Evolutionary conservation across 1,140 invertebrate genomes (phyloP), one percentile per base, ranked within the genome.

Genomic region (Nephila pilipes): DNA sequence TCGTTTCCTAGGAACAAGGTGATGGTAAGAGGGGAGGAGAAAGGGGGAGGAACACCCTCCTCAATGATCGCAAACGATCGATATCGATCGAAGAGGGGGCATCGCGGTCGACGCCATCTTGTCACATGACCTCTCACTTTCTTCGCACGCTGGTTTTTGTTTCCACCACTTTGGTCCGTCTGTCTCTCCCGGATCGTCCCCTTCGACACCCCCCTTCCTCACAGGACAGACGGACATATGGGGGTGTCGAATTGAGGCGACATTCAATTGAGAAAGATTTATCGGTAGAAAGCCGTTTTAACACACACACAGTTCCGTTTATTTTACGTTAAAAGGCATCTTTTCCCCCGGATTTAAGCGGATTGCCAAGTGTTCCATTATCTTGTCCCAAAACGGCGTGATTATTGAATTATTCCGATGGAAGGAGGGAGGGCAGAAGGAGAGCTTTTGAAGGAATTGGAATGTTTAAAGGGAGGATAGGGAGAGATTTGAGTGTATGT

Each of bases 121-220:
- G 90, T 92, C 90, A 85, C 81, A n/a, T 85, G 80, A 85, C 90
- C 90, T 85, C 90, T 92, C 79, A 92, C 90, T 92, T 85, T 92
- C 90, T 92, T 69, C 60, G 55, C 36, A 29, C 58, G 29, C 25
- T 25, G 65, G 32, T 91, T 83, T 91, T 92, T 69, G 80, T 85
- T 54, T 83, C 46, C 69, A 75, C 69, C 69, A 36, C 69, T 75
- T 75, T 75, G 69, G 69, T 75, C 69, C 69, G 69, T 75, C 69
- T 75, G 69, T 75, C 69, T 36, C 16, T 25, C 1, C 29, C 16
- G 18, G 25, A 29, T 29, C 12, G 25, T 1, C 29, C 69, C 32
- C 18, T 1, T 14, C 29, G 14, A 12, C 29, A 10, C 69, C 29
- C 22, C 14, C 22, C n/a, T 3, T 32, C 25, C 69, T 4, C 14